Percentiles rank a stretch among this genome's conserved stretches.
These are phyloP conservation scores for Anthopleura xanthogrammica DNA, from an alignment of 92 coral and sea anemone species.

Conservation along the genomic window DNA sequence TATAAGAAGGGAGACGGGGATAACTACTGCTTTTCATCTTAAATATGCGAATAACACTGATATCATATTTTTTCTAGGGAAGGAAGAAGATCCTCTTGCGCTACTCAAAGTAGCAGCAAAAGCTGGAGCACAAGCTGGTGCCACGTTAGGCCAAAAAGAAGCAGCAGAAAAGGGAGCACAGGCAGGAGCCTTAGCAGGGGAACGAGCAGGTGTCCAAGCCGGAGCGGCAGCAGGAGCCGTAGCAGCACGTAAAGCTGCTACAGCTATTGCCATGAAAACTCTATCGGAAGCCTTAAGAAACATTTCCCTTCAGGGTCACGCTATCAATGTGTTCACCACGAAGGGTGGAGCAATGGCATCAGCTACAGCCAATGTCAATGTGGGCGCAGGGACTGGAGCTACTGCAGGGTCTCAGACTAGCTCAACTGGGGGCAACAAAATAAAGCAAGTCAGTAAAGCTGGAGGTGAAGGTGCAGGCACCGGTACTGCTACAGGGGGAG, in stretches of 20 bases:
- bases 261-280: slow-evolving; percentile 29
- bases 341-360: slow-evolving; percentile 8
- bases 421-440: slow-evolving; percentile 1
- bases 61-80: neutral
- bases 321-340: slow-evolving; percentile 22
- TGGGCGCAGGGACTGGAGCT: neutral
- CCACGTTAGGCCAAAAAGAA: slow-evolving; percentile 44
- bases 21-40: no score
- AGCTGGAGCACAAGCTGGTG: slow-evolving; percentile 87
- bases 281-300: slow-evolving; percentile 19
- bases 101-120: slow-evolving; percentile 65
- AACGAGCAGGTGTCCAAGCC: slow-evolving; percentile 33
- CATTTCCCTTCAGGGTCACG: slow-evolving; percentile 16
- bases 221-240: slow-evolving; percentile 46
- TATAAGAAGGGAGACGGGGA: no score
- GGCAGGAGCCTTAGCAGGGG: slow-evolving; percentile 43
- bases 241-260: slow-evolving; percentile 46
- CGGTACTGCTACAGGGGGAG: neutral
- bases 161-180: slow-evolving; percentile 46
- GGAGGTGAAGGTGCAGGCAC: neutral
- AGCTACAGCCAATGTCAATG: slow-evolving; percentile 19
- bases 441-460: neutral
- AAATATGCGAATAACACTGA: no score
- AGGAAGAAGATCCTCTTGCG: slow-evolving; percentile 15
- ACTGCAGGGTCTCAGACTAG: neutral